Conservation (phyloP, 2,888 invertebrate species). For the Synergus japonicus region DNA sequence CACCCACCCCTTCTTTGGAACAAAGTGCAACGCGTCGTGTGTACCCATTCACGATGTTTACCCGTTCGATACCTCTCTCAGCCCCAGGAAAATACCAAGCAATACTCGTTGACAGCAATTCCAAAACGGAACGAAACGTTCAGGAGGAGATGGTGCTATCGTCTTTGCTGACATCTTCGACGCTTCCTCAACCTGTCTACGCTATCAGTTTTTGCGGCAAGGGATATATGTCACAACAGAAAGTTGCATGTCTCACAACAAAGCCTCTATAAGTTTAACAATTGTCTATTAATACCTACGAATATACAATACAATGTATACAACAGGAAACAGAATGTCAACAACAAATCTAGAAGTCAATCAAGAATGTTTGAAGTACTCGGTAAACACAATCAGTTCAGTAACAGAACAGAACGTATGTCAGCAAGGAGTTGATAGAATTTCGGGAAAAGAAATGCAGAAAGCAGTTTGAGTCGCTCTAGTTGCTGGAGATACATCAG, state of each 20-base stretch:
- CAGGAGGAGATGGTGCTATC: constrained; percentile 16
- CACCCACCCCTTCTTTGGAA: constrained; percentile 39
- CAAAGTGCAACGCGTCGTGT: constrained; percentile 45
- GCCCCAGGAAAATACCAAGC: constrained; percentile 47
- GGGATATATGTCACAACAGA: constrained; percentile 9
- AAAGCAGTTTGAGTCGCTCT: not conserved
- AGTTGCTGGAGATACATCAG: too few species aligned
- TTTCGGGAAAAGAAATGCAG: not conserved
- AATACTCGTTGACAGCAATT: constrained; percentile 49
- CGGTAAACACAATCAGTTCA: too few species aligned
- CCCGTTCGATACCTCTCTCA: constrained; percentile 42
- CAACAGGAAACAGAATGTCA: not conserved
- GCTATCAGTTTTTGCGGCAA: constrained; percentile 6
- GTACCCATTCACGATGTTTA: constrained; percentile 18
- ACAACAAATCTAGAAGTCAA: not conserved
- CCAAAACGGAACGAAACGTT: constrained; percentile 9
- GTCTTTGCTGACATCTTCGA: constrained; percentile 26
- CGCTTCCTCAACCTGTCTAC: constrained; percentile 24
- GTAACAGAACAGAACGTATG: not conserved
- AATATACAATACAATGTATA: not conserved
- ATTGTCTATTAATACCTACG: not conserved
- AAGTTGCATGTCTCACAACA: constrained; percentile 24
- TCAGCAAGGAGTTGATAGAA: not conserved
- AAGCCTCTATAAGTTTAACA: not conserved
- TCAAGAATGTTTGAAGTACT: not conserved